Percentiles rank a stretch among this genome's conserved stretches.
phyloP scores from a whole-genome alignment of 2,113 vertebrate species.

The Pseudorasbora parva region DNA sequence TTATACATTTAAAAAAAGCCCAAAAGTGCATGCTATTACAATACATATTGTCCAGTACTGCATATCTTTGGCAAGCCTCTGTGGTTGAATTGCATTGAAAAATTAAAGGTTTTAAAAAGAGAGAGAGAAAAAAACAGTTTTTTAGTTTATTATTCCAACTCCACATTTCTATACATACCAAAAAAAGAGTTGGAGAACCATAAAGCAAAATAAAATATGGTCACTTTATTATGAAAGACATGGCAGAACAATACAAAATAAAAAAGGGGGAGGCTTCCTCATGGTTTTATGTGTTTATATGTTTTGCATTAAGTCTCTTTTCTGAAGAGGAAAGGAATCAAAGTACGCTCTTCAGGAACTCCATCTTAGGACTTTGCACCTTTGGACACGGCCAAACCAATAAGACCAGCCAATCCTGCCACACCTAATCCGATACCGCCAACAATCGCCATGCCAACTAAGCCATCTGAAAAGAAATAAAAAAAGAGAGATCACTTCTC shows the following conservation, averaged over 20 bases:
- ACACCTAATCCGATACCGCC: conserved; percentile 87
- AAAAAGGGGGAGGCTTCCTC: background rate
- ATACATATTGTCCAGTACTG: background rate
- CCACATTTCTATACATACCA: background rate
- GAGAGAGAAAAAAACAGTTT: background rate
- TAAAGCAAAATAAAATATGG: background rate
- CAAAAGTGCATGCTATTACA: background rate
- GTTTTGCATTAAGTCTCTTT: conserved; percentile 44
- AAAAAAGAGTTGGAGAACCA: background rate
- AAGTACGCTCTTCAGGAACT: background rate
- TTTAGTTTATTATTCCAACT: background rate
- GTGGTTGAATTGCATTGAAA: background rate
- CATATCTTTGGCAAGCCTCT: background rate
- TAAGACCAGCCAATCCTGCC: conserved; percentile 86
- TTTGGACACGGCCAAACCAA: conserved; percentile 87
- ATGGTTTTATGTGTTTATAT: background rate
- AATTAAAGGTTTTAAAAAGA: background rate
- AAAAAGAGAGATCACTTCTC: too few species aligned
- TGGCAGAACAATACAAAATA: background rate
- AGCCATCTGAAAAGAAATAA: conserved; percentile 77
- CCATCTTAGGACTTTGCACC: conserved; percentile 81
- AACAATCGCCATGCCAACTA: conserved; percentile 92
- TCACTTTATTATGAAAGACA: background rate
- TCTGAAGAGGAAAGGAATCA: conserved; percentile 42
- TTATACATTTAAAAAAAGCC: background rate